Conservation (phyloP, 2,797 vertebrate species). For the Jordanella pulchra region DNA sequence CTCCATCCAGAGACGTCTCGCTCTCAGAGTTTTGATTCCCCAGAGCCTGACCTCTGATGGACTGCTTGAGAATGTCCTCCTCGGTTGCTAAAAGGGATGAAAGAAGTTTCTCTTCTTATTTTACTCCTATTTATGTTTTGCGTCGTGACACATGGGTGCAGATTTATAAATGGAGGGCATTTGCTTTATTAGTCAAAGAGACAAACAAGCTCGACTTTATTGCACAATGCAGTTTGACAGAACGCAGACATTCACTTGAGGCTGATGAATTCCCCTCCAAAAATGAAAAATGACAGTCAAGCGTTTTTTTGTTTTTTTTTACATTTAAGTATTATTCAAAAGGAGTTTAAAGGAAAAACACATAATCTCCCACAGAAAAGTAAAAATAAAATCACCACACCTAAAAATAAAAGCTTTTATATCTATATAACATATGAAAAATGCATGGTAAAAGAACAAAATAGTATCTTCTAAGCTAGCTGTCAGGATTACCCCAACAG, state of each 20-base stretch:
- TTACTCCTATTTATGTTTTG: not conserved
- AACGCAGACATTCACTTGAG: not conserved
- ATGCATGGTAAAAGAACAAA: not conserved
- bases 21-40: slow-evolving; percentile 93
- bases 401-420: not conserved
- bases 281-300: not conserved
- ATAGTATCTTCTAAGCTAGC: not conserved
- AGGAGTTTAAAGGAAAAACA: not conserved
- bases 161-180: not conserved
- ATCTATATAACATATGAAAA: not conserved
- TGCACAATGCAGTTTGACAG: slow-evolving; percentile 6
- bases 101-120: slow-evolving; percentile 37
- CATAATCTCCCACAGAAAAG: not conserved
- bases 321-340: not conserved
- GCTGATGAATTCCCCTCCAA: not conserved
- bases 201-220: not conserved
- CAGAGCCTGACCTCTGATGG: slow-evolving; percentile 90
- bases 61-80: slow-evolving; percentile 93
- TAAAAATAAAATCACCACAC: not conserved
- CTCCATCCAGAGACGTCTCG: slow-evolving; percentile 87
- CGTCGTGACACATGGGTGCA: not conserved
- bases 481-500: not conserved
- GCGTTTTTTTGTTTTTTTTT: not conserved
- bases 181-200: not conserved
- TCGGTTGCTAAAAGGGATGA: slow-evolving; percentile 84